phyloP scores from a whole-genome alignment of 2,888 invertebrate genomes.

The Blera fallax region DNA sequence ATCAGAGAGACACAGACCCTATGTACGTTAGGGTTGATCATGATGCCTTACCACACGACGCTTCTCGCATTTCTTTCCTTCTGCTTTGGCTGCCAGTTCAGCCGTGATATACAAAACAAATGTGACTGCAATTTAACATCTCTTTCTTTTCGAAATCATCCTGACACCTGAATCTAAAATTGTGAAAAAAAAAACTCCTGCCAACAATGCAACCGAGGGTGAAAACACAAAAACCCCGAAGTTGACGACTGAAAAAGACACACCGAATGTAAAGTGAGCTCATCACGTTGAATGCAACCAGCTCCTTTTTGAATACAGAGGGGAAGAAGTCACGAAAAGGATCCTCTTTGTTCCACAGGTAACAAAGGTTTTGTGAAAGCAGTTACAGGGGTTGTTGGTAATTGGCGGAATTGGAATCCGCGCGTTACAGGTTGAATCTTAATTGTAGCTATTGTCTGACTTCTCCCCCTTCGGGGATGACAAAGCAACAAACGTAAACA shows the following conservation, averaged over 20 bases:
- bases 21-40: conserved; percentile 5
- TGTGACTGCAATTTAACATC: conserved; percentile 46
- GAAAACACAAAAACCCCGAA: conserved; percentile 69
- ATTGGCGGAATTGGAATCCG: conserved; percentile 40
- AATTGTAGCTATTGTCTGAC: conserved; percentile 54
- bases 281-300: conserved; percentile 16
- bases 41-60: conserved; percentile 35
- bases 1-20: conserved; percentile 2
- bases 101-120: conserved; percentile 50
- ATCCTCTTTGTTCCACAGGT: conserved; percentile 47
- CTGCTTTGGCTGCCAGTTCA: conserved; percentile 47
- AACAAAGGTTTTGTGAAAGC: conserved; percentile 6
- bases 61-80: conserved; percentile 6
- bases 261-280: conserved; percentile 43
- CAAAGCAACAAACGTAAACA: conserved; percentile 40
- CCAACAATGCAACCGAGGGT: conserved; percentile 62
- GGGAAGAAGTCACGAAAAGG: conserved; percentile 43
- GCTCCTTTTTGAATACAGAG: background rate
- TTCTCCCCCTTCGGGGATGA: conserved; percentile 14
- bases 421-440: conserved; percentile 66
- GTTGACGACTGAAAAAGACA: conserved; percentile 34
- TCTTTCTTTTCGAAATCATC: conserved; percentile 41
- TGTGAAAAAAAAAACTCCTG: background rate
- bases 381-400: conserved; percentile 57
- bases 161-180: conserved; percentile 59